Evolutionary conservation across 1,140 invertebrate species (phyloP), one percentile per base, ranked within the genome.

Genomic region (Dolichoris vasculosae): DNA sequence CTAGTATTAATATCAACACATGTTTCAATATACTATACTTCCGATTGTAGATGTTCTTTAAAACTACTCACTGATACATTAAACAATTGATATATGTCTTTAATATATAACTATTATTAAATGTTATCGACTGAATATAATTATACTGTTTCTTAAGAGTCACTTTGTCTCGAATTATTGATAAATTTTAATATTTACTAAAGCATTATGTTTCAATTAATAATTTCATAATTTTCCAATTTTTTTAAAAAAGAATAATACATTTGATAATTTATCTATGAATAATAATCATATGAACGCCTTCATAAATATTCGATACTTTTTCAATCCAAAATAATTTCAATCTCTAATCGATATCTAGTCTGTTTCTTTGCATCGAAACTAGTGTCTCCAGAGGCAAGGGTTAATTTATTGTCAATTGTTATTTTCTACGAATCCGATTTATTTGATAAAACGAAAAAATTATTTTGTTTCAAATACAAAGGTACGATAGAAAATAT

Each of bases 401-500:
- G 20, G 6, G 48, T 73, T 59, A 82, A 75, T 32, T 30, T n/a
- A 82, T 73, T 82, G 64, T 75, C 81, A 82, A 73, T 82, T 69
- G 81, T 73, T 75, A 69, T 43, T 35, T 48, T 73, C 23, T 26
- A 20, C 0, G 46, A 55, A 82, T 82, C 35, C 48, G 46, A 73
- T 73, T 82, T 82, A 59, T 82, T 71, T 75, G 38, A 32, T 40
- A 43, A 32, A 26, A 0, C 23, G 4, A 55, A 51, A 40, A 59
- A 75, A 71, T 82, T 82, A 35, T 75, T 64, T 35, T 9, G 30
- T 82, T 46, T 17, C 2, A 32, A 48, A 81, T 81, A 30, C 43
- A 17, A 81, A 48, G 15, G 30, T 20, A 69, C 6, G 26, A 35
- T 40, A 79, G 35, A 79, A 26, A n/a, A 30, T 15, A 51, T 32